Conservation (phyloP, 1,140 invertebrate species). For the Telenomus remus region DNA sequence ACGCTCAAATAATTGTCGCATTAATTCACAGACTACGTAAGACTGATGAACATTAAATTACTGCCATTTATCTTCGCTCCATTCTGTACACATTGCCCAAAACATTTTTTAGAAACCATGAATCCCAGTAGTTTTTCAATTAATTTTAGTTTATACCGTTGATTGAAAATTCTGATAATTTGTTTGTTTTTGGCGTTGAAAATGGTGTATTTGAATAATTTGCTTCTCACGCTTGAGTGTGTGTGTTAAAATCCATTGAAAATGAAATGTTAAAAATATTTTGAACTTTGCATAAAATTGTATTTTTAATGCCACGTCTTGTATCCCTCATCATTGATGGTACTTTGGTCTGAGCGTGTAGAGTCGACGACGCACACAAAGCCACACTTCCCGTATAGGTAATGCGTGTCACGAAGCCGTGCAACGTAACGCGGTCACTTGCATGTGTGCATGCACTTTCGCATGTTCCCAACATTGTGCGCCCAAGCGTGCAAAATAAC, state of each 20-base stretch:
- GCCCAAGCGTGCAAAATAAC: slow-evolving; percentile 51
- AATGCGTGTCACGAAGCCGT: slow-evolving; percentile 62
- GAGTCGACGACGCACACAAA: slow-evolving; percentile 35
- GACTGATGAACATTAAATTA: slow-evolving; percentile 21
- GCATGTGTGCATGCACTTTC: slow-evolving; percentile 44
- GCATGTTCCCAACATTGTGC: slow-evolving; percentile 48
- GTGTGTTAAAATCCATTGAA: too few relatives aligned
- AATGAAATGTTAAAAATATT: neutral
- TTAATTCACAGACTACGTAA: slow-evolving; percentile 17
- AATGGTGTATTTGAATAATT: too few relatives aligned
- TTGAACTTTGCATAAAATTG: slow-evolving; percentile 18
- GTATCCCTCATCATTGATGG: slow-evolving; percentile 33
- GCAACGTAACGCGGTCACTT: slow-evolving; percentile 54
- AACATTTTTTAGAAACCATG: too few relatives aligned
- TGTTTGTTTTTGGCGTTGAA: too few relatives aligned
- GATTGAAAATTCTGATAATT: neutral
- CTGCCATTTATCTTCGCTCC: slow-evolving; percentile 17
- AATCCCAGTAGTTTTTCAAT: too few relatives aligned
- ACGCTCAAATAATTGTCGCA: slow-evolving; percentile 24
- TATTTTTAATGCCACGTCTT: slow-evolving; percentile 64
- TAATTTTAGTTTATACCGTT: neutral
- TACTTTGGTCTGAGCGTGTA: slow-evolving; percentile 35
- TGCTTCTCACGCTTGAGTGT: too few relatives aligned
- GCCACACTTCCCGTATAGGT: slow-evolving; percentile 54
- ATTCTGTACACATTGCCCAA: slow-evolving; percentile 9